Evolutionary conservation across 1,140 invertebrate genomes (phyloP).

Genomic region (Drosophila sechellia): DNA sequence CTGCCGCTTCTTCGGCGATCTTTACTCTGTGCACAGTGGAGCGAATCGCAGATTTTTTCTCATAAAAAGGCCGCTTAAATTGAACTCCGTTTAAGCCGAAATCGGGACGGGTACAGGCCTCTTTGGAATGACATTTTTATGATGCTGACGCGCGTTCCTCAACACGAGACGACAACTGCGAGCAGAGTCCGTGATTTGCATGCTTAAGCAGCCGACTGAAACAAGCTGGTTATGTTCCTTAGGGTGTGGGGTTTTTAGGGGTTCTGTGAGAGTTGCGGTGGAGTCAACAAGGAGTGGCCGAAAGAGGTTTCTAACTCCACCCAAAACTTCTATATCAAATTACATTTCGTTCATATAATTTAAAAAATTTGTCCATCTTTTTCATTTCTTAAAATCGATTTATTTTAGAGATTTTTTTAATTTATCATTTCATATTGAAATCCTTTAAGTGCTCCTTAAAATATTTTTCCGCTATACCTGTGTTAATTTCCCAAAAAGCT

Average conservation of each 20-base stretch:
- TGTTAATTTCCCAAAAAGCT: not conserved
- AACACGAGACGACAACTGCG: slow-evolving; percentile 56
- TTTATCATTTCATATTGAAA: no score
- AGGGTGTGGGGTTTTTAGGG: not conserved
- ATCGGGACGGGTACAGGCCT: slow-evolving; percentile 2
- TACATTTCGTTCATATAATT: no score
- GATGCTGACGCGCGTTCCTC: slow-evolving; percentile 79
- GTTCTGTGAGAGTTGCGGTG: not conserved
- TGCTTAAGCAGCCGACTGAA: slow-evolving; percentile 66
- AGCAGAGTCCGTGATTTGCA: slow-evolving; percentile 68
- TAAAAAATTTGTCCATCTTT: no score
- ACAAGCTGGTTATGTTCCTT: slow-evolving; percentile 27
- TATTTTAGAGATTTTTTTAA: no score
- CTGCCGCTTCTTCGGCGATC: slow-evolving; percentile 14
- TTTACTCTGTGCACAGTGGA: slow-evolving; percentile 53
- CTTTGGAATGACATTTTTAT: slow-evolving; percentile 79
- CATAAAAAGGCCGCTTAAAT: slow-evolving; percentile 2
- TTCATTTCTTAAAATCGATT: no score
- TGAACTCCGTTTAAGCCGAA: not conserved
- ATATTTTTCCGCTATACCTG: not conserved
- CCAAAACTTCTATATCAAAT: not conserved
- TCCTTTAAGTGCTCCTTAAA: not conserved
- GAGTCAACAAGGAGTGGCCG: slow-evolving; percentile 4
- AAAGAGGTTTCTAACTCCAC: slow-evolving; percentile 12
- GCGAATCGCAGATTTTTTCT: slow-evolving; percentile 14